A percentile compares a stretch with the other conserved stretches of the same genome.
Conservation (phyloP, 2,888 invertebrate genomes). For the Erebia aethiops region DNA sequence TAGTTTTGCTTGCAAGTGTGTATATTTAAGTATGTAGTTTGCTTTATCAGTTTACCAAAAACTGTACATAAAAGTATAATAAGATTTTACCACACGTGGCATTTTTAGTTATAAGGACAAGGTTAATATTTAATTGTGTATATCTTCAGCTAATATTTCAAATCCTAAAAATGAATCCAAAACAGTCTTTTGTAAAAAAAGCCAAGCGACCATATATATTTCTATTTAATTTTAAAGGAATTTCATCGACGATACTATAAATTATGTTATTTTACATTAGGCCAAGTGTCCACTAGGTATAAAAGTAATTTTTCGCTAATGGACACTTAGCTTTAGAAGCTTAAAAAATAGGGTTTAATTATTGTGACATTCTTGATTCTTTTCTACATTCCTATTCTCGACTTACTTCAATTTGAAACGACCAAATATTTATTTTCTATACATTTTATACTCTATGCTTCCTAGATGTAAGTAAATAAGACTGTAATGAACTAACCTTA, state of each 20-base stretch:
- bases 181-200: background rate
- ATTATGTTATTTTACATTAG: background rate
- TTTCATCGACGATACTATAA: background rate
- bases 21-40: conserved; percentile 27
- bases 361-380: conserved; percentile 10
- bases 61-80: conserved; percentile 36
- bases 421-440: conserved; percentile 38
- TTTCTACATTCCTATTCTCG: conserved; percentile 35
- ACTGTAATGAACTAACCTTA: conserved; percentile 36
- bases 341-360: background rate
- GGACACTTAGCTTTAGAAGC: background rate
- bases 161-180: background rate
- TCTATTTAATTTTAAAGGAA: background rate
- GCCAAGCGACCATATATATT: background rate
- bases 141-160: conserved; percentile 9
- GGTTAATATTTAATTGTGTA: background rate
- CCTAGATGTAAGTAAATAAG: conserved; percentile 40
- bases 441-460: conserved; percentile 32
- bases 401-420: conserved; percentile 27
- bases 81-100: conserved; percentile 32
- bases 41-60: conserved; percentile 37
- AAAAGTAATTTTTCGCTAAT: too few species aligned
- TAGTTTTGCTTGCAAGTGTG: conserved; percentile 23
- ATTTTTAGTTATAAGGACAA: conserved; percentile 35
- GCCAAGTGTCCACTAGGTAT: too few species aligned